Evolutionary conservation across 2,888 invertebrate genomes (phyloP), one percentile per base, ranked within the genome.

Genomic region (Pyralis farinalis): DNA sequence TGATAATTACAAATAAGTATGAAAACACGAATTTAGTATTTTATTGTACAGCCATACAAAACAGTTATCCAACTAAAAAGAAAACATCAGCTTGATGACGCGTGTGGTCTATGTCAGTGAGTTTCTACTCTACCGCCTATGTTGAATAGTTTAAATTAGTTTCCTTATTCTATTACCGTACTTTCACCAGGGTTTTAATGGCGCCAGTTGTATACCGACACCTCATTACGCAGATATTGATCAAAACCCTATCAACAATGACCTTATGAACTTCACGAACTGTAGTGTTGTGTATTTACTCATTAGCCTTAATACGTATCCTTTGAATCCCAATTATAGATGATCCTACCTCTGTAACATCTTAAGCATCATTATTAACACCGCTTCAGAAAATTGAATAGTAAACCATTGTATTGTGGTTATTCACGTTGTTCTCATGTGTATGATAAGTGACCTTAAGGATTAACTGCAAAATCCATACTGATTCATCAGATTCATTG

Each of bases 181-280:
- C 68, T 72, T 78, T 71, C 71, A 66, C 76, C 62, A 61, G 55
- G 64, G 59, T 66, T 64, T 68, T 78, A 76, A 77, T 71, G 77
- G 77, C 79, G 71, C 71, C 72, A 61, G 55, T 52, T 53, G 64
- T 63, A 60, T 54, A 56, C 53, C 56, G 64, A 71, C 65, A 71
- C 69, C 72, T 82, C 77, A 74, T 80, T 80, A 81, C 63, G 61
- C 53, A 63, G 72, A 73, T 75, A 71, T 74, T 67, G 81, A 82
- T 80, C 77, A 72, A 71, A 51, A 65, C 59, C 68, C 65, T 68
- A 71, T 66, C 69, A 62, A 53, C 52, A 59, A 54, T 60, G 62
- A 72, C 73, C 73, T 66, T 58, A 55, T 56, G 73, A 68, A 71
- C 71, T 70, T 71, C 73, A 75, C 76, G 72, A 77, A 55, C 42